A percentile compares a stretch with the other conserved stretches of the same genome.
phyloP scores from a whole-genome alignment of 2,888 invertebrate genomes.

The Tipula lateralis region DNA sequence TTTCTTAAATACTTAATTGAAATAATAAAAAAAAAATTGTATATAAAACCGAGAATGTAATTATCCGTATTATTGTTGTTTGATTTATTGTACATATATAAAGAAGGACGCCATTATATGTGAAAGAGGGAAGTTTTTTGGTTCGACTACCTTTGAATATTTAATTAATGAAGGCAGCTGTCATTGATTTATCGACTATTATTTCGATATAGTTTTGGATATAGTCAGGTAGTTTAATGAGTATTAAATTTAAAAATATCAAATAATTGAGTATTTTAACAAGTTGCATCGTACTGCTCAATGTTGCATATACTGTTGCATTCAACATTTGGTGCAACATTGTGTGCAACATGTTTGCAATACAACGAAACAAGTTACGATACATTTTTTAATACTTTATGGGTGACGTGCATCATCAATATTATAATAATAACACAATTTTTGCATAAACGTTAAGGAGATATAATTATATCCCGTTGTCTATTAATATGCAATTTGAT shows the following conservation, averaged over 20 bases:
- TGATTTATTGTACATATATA: background rate
- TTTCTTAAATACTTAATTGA: constrained; percentile 3
- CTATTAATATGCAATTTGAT: too few species aligned
- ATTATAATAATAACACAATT: too few species aligned
- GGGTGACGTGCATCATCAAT: too few species aligned
- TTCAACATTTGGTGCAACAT: background rate
- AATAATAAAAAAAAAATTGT: background rate
- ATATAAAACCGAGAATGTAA: background rate
- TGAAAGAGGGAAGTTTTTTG: background rate
- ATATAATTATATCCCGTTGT: too few species aligned
- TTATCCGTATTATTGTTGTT: background rate
- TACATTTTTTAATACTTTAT: too few species aligned
- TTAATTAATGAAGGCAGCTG: background rate
- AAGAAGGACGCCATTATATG: background rate
- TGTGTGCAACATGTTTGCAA: background rate
- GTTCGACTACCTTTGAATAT: too few species aligned
- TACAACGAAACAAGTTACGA: background rate
- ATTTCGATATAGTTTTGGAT: background rate
- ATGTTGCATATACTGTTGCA: background rate
- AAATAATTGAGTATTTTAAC: background rate
- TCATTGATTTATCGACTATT: background rate
- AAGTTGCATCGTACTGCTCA: background rate
- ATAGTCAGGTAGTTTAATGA: background rate
- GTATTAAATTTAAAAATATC: background rate
- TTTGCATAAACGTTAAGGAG: too few species aligned